Evolutionary conservation across 2,797 vertebrate species (phyloP), one percentile per base, ranked within the genome.

Genomic region (Rhadinocentrus ornatus): DNA sequence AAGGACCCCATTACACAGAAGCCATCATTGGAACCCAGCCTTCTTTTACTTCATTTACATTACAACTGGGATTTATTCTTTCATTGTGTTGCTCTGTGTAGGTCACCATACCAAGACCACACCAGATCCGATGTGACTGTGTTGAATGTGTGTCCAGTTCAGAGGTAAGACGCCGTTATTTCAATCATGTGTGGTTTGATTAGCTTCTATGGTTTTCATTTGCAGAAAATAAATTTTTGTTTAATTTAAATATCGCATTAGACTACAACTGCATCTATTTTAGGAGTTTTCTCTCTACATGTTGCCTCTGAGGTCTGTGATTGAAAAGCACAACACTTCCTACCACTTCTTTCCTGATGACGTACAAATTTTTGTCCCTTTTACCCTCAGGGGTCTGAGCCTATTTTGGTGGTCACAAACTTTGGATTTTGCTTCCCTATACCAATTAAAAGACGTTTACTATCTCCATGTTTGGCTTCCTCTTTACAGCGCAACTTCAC

Each of bases 91-190:
- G 2, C 29, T 41, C 4, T 46, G 34, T 41, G 0, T 2, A 97
- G 87, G 97, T 99, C 66, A 96, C 97, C 0, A 96, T 99, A 53
- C 97, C 97, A 24, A 94, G 97, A 32, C 97, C 97, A 0, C 97
- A 99, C 90, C 96, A 97, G 92, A 96, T 99, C 57, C 93, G 97
- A 77, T 99, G 97, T 55, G 97, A 97, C 92, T 99, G 97, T 46
- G 96, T 98, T 11, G 96, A 98, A 71, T 99, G 97, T 46, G 96
- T 98, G 3, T 98, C 97, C 85, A 97, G 97, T 80, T 98, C 96
- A 0, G 97, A 99, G 89, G 92, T 91, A 2, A 72, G 84, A 39
- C 2, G 24, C 11, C 2, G 0, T 24, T 46, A 62, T 31, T 46
- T 52, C 3, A 10, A 0, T 4, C 13, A 8, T 22, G 3, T 5